These are phyloP conservation scores for human (Homo sapiens) DNA, from an alignment of 2,113 vertebrate species.

Conservation along the genomic window GRCh38 chr2:38058501-38059000, in stretches of 20 bases:
- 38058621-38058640: not conserved
- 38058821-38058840: not conserved
- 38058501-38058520: not conserved
- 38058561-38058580: not conserved
- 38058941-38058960: not conserved
- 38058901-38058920: not conserved
- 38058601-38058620: not conserved
- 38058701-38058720: not conserved
- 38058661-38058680: not conserved
- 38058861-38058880: not conserved
- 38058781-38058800: not conserved
- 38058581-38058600: not conserved
- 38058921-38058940: not conserved
- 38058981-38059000: not conserved
- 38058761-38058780: not conserved
- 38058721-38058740: not conserved
- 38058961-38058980: not conserved
- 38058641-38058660: not conserved
- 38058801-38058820: not conserved
- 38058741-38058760: conserved; percentile 22
- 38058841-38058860: not conserved
- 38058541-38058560: not conserved
- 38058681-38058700: not conserved
- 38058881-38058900: not conserved
- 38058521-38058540: not conserved